phyloP scores from a whole-genome alignment of 2,888 invertebrate species.

The Apamea anceps region DNA sequence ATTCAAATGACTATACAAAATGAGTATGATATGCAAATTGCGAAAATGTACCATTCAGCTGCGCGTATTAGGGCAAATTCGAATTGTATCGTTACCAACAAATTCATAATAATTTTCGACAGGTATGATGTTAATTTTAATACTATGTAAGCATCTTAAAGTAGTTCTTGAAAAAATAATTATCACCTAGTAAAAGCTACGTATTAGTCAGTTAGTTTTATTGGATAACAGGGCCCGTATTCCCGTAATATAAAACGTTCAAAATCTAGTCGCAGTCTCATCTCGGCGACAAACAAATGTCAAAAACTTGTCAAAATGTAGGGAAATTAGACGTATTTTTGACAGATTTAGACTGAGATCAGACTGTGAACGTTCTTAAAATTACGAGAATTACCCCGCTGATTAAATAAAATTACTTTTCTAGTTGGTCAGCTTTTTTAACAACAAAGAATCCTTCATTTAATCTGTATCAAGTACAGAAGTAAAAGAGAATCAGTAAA shows the following conservation, averaged over 20 bases:
- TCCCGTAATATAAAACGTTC: no score
- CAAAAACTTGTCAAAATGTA: no score
- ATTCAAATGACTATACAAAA: conserved; percentile 83
- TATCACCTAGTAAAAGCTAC: background rate
- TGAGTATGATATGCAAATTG: conserved; percentile 81
- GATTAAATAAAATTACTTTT: background rate
- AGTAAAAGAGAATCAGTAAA: background rate
- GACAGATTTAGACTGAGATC: no score
- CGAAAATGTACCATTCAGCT: conserved; percentile 67
- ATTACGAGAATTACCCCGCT: no score
- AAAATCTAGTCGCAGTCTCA: no score
- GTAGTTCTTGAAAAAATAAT: background rate
- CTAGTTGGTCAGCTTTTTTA: background rate
- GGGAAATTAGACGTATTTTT: no score
- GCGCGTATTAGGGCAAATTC: conserved; percentile 58
- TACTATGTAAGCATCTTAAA: background rate
- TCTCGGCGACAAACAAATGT: no score
- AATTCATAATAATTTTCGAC: conserved; percentile 11
- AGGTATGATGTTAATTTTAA: background rate
- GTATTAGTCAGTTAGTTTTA: background rate
- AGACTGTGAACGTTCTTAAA: no score
- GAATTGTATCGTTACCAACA: conserved; percentile 40
- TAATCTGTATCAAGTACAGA: no score
- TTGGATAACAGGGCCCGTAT: no score
- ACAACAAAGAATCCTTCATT: background rate